Conservation (phyloP, 2,888 invertebrate species). For the Callyntrura guangdongensis region DNA sequence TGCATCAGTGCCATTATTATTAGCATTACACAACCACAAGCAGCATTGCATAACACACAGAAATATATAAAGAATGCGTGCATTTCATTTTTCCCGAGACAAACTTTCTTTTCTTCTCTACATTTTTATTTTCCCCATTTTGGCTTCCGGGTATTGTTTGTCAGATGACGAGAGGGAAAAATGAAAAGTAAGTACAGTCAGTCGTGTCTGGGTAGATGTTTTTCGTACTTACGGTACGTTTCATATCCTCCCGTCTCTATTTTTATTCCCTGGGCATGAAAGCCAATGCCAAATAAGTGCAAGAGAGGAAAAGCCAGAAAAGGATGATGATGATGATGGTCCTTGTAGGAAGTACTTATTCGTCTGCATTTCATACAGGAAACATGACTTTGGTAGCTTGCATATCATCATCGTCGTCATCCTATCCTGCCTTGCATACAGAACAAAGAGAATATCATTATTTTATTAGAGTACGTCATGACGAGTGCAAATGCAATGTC, state of each 20-base stretch:
- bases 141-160: conserved; percentile 72
- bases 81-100: conserved; percentile 52
- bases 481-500: conserved; percentile 61
- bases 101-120: conserved; percentile 34
- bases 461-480: conserved; percentile 56
- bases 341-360: conserved; percentile 32
- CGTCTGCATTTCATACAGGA: neutral
- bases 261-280: conserved; percentile 68
- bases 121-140: conserved; percentile 29
- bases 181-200: neutral
- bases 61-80: conserved; percentile 42
- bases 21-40: neutral
- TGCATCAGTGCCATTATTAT: conserved; percentile 37
- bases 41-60: too few species aligned
- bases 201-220: neutral
- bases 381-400: conserved; percentile 28
- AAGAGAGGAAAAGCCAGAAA: conserved; percentile 15
- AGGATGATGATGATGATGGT: conserved; percentile 30
- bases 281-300: conserved; percentile 11
- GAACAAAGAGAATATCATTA: conserved; percentile 48
- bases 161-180: conserved; percentile 50
- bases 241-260: neutral
- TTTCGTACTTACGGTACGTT: conserved; percentile 16
- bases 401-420: conserved; percentile 4
- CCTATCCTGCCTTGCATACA: conserved; percentile 9